A percentile compares a stretch with the other conserved stretches of the same genome.
phyloP scores from a whole-genome alignment of 2,888 invertebrate genomes.

The Artemia sp. region DNA sequence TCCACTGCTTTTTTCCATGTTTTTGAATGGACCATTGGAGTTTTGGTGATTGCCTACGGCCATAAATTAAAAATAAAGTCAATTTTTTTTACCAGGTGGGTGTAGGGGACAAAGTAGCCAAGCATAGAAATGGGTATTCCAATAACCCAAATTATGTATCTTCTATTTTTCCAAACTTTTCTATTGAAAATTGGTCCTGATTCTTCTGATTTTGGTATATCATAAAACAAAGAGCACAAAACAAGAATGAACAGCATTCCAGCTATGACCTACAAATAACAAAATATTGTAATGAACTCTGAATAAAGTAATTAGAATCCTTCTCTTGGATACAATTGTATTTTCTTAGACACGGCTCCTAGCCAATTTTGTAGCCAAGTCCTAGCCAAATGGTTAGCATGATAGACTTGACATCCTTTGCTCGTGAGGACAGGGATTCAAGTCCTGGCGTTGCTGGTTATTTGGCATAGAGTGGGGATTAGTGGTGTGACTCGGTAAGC shows the following conservation, averaged over 20 bases:
- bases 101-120: constrained; percentile 75
- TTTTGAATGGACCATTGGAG: too few relatives aligned
- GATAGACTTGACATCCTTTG: too few relatives aligned
- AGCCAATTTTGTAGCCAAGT: too few relatives aligned
- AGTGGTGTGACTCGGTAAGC: too few relatives aligned
- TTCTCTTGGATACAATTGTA: not conserved
- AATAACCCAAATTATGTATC: constrained; percentile 67
- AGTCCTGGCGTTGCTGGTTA: too few relatives aligned
- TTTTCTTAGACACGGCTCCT: too few relatives aligned
- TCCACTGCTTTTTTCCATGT: too few relatives aligned
- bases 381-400: too few relatives aligned
- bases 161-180: constrained; percentile 52
- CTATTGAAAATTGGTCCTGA: not conserved
- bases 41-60: too few relatives aligned
- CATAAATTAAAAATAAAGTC: too few relatives aligned
- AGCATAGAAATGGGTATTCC: constrained; percentile 67
- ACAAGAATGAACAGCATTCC: constrained; percentile 1
- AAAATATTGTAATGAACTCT: constrained; percentile 17
- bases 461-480: too few relatives aligned
- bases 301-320: not conserved
- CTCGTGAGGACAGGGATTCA: too few relatives aligned
- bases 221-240: not conserved
- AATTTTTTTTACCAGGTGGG: constrained; percentile 51
- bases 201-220: constrained; percentile 3
- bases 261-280: not conserved